Evolutionary conservation across 2,888 invertebrate species (phyloP), one percentile per base, ranked within the genome.

Genomic region (Nipponacmea schrenckii): DNA sequence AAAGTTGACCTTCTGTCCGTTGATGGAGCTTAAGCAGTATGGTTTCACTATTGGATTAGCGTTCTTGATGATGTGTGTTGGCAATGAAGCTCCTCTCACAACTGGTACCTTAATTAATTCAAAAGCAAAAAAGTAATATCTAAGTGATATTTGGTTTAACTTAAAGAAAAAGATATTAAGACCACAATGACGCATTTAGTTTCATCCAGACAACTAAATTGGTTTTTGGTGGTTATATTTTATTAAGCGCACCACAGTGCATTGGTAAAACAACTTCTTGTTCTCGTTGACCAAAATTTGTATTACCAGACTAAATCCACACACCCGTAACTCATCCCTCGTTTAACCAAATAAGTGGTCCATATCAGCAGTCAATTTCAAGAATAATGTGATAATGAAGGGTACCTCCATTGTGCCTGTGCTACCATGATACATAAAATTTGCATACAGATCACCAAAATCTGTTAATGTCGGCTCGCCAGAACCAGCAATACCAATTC

Each of bases 401-500:
- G 39, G 56, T 70, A 84, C 84, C 80, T 83, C 82, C 81, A 84
- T 81, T 8, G 74, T 73, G 14, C 84, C 84, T 20, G 80, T 78
- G 5, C 65, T 74, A 5, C 80, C 80, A 24, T 64, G 65, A 67
- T 75, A 84, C 65, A 74, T 44, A 68, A 83, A 83, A 68, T 81
- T 80, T 24, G 79, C 84, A 72, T 78, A 82, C 31, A 83, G 72
- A 27, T 84, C 84, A 8, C 83, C 83, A 68, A 81, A 83, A n/a
- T 79, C 80, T 17, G 77, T 78, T 74, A 83, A 69, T 27, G 68
- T 77, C 5, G 84, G 83, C 39, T 83, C 83, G 0, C 76, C 75
- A 27, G 76, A 76, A 17, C 81, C 79, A 0, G 68, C 67, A n/a
- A 83, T 81, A 2, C 81, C 80, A 10, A 84, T 69, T 44, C 77